A percentile compares a stretch with the other conserved stretches of the same genome.
phyloP scores from a whole-genome alignment of 2,888 invertebrate species.

The Hemicrepidius hirtus region DNA sequence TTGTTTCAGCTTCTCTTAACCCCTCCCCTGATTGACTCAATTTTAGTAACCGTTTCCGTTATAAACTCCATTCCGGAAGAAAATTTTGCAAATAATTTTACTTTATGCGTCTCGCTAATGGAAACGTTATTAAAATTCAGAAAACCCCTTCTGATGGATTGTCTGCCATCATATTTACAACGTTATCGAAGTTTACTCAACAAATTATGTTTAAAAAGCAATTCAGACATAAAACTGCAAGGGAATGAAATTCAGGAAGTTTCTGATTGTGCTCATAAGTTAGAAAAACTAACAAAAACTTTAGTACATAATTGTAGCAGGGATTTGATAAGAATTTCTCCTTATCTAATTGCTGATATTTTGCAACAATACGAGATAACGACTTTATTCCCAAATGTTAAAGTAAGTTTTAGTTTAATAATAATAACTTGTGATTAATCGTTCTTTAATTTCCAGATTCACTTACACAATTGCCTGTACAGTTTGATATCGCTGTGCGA shows the following conservation, averaged over 20 bases:
- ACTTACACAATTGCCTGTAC: constrained; percentile 72
- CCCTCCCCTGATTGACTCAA: constrained; percentile 63
- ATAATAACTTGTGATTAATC: neutral
- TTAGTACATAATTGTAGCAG: constrained; percentile 65
- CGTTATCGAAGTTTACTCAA: constrained; percentile 66
- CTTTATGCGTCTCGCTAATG: constrained; percentile 61
- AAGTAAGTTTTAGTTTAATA: constrained; percentile 66
- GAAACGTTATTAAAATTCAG: constrained; percentile 65
- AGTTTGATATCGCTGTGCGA: constrained; percentile 71
- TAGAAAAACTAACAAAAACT: constrained; percentile 69
- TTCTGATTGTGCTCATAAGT: constrained; percentile 67
- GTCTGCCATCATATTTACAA: constrained; percentile 67
- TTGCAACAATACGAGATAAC: constrained; percentile 70
- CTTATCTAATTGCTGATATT: constrained; percentile 72
- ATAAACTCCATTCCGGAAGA: constrained; percentile 54
- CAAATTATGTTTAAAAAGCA: constrained; percentile 63
- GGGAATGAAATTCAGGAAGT: constrained; percentile 57
- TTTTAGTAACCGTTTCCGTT: constrained; percentile 60
- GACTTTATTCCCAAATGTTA: constrained; percentile 71
- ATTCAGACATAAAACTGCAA: constrained; percentile 57
- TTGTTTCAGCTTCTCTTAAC: constrained; percentile 64
- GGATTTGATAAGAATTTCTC: constrained; percentile 70
- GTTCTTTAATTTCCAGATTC: constrained; percentile 66
- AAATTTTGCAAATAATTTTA: constrained; percentile 61
- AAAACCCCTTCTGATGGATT: constrained; percentile 66